Conservation (phyloP, 1,140 invertebrate species). For the Pogonomyrmex californicus region DNA sequence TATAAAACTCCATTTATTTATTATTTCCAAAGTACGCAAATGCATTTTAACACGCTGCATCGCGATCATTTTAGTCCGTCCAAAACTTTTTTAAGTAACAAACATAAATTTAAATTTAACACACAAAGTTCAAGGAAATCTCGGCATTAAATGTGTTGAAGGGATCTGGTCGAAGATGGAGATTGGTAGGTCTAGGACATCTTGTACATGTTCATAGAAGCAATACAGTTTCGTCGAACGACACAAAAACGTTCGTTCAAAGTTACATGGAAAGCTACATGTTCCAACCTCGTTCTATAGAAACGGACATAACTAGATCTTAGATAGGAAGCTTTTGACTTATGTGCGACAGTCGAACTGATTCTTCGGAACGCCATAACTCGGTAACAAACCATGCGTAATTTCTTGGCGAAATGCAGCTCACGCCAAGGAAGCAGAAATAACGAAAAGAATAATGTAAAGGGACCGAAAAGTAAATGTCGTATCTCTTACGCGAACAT, state of each 20-base stretch:
- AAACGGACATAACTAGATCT: conserved; percentile 41
- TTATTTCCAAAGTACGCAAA: not conserved
- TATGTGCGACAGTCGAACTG: conserved; percentile 29
- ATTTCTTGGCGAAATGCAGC: conserved; percentile 1
- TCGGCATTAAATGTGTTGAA: conserved; percentile 9
- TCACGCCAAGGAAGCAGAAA: not conserved
- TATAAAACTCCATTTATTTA: not conserved
- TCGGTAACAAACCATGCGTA: conserved; percentile 26
- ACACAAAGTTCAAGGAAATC: not conserved
- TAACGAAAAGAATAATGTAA: not conserved
- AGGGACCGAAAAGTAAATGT: not conserved
- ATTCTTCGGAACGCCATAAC: conserved; percentile 39
- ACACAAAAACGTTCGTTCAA: conserved; percentile 53
- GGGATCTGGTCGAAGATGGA: not conserved
- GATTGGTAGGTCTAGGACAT: conserved; percentile 10
- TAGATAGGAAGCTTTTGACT: conserved; percentile 53
- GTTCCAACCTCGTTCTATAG: conserved; percentile 28
- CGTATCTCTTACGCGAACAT: not conserved
- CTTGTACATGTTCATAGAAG: not conserved
- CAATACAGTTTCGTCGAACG: conserved; percentile 7
- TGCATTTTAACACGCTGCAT: not conserved
- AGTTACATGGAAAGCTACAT: conserved; percentile 50
- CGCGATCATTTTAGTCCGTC: not conserved
- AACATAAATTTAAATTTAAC: not conserved
- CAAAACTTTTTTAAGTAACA: not conserved